phyloP scores from a whole-genome alignment of 1,140 invertebrate genomes.

The Teleogryllus occipitalis region DNA sequence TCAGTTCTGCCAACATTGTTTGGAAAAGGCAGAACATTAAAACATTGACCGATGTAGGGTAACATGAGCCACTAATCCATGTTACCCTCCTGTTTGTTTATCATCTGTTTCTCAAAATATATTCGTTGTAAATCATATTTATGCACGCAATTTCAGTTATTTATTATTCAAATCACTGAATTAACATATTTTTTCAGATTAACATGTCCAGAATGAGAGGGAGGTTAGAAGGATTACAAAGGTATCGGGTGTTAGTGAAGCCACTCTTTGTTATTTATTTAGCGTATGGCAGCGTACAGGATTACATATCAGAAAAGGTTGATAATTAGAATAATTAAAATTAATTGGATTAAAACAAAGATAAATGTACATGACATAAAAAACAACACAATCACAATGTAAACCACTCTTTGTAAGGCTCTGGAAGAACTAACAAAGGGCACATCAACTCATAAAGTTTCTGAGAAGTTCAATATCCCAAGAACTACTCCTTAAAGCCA shows the following conservation, averaged over 20 bases:
- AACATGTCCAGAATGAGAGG: background rate
- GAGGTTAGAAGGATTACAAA: background rate
- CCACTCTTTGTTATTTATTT: too few species aligned
- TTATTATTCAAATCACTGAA: background rate
- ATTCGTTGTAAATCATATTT: background rate
- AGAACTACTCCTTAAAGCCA: too few species aligned
- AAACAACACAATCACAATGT: too few species aligned
- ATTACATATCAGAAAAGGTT: too few species aligned
- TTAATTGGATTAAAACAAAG: too few species aligned
- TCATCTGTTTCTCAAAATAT: background rate
- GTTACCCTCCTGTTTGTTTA: conserved; percentile 6
- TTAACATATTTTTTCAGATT: conserved; percentile 1
- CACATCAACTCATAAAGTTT: background rate
- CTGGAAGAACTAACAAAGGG: background rate
- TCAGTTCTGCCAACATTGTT: conserved; percentile 3
- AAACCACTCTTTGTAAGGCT: background rate
- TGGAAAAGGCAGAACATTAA: background rate
- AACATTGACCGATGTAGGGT: background rate
- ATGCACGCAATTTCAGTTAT: background rate
- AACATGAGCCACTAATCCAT: background rate
- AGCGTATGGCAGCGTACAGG: too few species aligned
- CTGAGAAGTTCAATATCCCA: conserved; percentile 1
- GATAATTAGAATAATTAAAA: too few species aligned
- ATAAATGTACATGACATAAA: too few species aligned
- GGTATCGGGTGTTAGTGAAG: background rate